These are phyloP conservation scores for Apotomis capreana DNA, from an alignment of 2,888 invertebrate species.

Conservation along the genomic window DNA sequence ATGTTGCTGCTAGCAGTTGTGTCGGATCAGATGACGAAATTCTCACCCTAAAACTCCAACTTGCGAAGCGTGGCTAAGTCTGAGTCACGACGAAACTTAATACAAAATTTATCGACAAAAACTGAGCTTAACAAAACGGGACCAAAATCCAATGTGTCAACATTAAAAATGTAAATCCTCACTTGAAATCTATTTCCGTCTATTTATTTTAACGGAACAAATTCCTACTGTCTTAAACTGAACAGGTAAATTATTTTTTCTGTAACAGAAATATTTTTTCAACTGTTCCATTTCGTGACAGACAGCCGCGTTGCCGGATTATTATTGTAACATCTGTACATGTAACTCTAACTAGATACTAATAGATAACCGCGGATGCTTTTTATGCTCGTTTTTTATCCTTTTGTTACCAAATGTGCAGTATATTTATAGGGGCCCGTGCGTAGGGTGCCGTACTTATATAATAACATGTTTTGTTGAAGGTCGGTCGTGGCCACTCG, in stretches of 20 bases:
- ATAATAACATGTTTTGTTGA: constrained; percentile 65
- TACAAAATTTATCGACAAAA: constrained; percentile 19
- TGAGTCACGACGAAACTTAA: constrained; percentile 20
- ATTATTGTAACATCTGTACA: constrained; percentile 80
- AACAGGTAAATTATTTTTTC: constrained; percentile 53
- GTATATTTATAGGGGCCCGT: constrained; percentile 75
- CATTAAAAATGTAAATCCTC: constrained; percentile 43
- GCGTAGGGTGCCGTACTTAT: constrained; percentile 49
- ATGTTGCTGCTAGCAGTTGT: too few relatives aligned
- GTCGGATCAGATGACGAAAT: background rate
- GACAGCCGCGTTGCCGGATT: constrained; percentile 61
- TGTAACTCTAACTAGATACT: constrained; percentile 81
- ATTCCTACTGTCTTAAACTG: constrained; percentile 58
- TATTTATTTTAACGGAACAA: constrained; percentile 68
- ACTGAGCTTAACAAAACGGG: constrained; percentile 27
- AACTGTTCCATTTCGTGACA: constrained; percentile 51
- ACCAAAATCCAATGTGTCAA: constrained; percentile 40
- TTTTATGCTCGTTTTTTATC: constrained; percentile 79
- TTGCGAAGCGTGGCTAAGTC: background rate
- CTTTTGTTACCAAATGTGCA: constrained; percentile 80
- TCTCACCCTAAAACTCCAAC: background rate
- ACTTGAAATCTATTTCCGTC: constrained; percentile 51
- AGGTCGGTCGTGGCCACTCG: constrained; percentile 76
- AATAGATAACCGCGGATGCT: constrained; percentile 82
- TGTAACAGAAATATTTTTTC: constrained; percentile 56